Conservation (phyloP, 2,797 vertebrate species). For the Sus cebifrons region DNA sequence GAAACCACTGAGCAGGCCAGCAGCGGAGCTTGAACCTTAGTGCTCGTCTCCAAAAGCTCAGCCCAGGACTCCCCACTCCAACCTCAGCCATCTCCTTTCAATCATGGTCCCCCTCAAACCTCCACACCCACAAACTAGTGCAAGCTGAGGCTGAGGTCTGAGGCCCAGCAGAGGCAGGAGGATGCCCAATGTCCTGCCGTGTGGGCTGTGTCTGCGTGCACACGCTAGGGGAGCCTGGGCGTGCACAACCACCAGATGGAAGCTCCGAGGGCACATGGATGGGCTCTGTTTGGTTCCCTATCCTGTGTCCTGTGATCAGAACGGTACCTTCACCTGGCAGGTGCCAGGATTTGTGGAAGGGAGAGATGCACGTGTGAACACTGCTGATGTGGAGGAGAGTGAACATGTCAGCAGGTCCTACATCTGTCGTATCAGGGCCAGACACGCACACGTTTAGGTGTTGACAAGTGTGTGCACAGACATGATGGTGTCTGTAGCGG, state of each 20-base stretch:
- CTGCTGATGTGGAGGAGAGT: too few species aligned
- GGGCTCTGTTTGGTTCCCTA: background rate
- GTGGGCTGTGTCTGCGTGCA: background rate
- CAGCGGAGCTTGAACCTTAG: background rate
- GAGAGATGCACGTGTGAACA: background rate
- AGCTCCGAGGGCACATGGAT: too few species aligned
- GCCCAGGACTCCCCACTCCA: background rate
- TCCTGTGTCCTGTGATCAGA: background rate
- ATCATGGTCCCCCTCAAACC: background rate
- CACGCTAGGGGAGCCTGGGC: background rate
- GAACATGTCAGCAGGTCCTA: fast-evolving
- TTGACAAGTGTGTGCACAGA: background rate
- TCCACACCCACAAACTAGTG: background rate
- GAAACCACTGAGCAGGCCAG: background rate
- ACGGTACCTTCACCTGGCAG: background rate
- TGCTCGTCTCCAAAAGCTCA: background rate
- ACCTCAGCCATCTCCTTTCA: background rate
- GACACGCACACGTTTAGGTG: background rate
- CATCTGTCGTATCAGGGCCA: background rate
- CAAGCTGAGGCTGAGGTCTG: background rate
- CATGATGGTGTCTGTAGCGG: too few species aligned
- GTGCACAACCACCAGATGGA: fast-evolving
- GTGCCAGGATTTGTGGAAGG: background rate
- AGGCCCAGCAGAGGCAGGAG: background rate
- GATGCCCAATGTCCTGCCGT: background rate